Evolutionary conservation across 37 sponge, comb jelly and placozoan genomes (phyloP).

Genomic region (Corticium candelabrum): DNA sequence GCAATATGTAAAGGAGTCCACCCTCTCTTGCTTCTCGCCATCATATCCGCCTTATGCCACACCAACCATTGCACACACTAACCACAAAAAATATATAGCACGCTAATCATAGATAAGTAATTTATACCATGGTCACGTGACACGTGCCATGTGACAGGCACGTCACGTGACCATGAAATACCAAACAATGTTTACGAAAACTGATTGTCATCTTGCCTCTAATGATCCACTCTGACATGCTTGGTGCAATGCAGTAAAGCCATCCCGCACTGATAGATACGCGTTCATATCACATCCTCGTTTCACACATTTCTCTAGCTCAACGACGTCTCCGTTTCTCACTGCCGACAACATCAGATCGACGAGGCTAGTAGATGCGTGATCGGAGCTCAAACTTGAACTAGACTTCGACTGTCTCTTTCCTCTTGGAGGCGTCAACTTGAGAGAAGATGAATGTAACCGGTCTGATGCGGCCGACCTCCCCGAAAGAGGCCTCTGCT

Average conservation of each 20-base stretch:
- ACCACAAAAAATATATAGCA: neutral
- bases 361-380: no score
- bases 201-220: neutral
- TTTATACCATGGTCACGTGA: no score
- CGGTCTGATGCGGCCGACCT: no score
- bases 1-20: slow-evolving; percentile 5
- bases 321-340: neutral
- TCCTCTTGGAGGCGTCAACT: no score
- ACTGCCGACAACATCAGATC: neutral
- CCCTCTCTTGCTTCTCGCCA: neutral
- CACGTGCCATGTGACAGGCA: no score
- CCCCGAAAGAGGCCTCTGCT: no score
- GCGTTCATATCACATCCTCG: neutral
- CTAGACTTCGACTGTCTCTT: no score
- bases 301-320: neutral
- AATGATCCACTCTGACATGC: neutral
- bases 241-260: neutral
- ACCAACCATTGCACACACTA: slow-evolving; percentile 11
- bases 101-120: no score
- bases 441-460: no score
- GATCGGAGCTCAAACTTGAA: no score
- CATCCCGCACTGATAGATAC: neutral
- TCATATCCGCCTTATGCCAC: neutral
- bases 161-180: no score
- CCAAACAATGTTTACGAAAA: no score